Evolutionary conservation across 2,888 invertebrate species (phyloP).

Genomic region (Psylliodes chrysocephalus): DNA sequence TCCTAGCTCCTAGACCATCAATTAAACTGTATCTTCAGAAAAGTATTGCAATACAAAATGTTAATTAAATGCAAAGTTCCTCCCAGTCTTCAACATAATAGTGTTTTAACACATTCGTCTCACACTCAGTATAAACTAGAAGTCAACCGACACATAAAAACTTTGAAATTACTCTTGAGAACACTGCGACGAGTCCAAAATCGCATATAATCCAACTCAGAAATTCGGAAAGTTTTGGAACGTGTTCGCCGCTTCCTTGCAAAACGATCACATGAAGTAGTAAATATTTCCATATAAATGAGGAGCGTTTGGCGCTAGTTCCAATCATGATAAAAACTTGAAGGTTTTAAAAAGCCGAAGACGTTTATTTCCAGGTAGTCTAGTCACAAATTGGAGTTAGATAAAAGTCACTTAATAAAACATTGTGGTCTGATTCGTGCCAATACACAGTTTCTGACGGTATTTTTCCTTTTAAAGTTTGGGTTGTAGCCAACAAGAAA

Average conservation of each 20-base stretch:
- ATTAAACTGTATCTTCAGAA: no score
- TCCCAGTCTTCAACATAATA: no score
- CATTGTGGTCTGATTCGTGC: no score
- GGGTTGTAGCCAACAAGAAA: no score
- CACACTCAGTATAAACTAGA: slow-evolving; percentile 48
- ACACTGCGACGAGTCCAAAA: slow-evolving; percentile 21
- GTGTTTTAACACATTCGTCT: slow-evolving; percentile 4
- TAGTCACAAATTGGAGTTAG: no score
- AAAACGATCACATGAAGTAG: slow-evolving; percentile 17
- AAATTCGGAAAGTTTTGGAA: slow-evolving; percentile 27
- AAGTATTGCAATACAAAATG: no score
- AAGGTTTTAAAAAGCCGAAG: not conserved
- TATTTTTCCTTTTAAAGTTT: no score
- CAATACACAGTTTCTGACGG: no score
- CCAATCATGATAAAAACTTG: slow-evolving; percentile 2
- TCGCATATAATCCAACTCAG: slow-evolving; percentile 25
- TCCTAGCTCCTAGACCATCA: no score
- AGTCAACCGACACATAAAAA: slow-evolving; percentile 54
- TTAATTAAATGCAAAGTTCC: no score
- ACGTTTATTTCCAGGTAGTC: not conserved
- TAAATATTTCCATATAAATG: slow-evolving; percentile 29
- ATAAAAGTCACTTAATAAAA: no score
- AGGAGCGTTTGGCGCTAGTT: slow-evolving; percentile 2
- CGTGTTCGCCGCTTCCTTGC: slow-evolving; percentile 11
- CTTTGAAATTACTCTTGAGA: slow-evolving; percentile 49